Percentiles rank a stretch among this genome's conserved stretches.
These are phyloP conservation scores for Lasiommata megera DNA, from an alignment of 2,888 invertebrate genomes.

Conservation along the genomic window DNA sequence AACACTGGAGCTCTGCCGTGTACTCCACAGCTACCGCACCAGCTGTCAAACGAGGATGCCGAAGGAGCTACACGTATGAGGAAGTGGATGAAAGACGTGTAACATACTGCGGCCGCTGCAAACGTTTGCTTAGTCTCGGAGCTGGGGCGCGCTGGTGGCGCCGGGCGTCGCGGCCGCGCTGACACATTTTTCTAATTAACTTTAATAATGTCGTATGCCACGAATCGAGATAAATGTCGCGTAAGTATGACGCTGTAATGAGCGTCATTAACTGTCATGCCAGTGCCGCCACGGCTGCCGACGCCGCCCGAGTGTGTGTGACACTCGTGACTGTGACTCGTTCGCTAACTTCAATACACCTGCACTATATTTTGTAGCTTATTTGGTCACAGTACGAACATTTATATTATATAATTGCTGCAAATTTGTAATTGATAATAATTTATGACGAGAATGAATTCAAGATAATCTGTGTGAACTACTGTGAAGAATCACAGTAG, in stretches of 20 bases:
- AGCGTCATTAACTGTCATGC: not conserved
- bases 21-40: too few species aligned
- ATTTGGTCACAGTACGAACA: not conserved
- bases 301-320: too few species aligned
- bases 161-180: too few species aligned
- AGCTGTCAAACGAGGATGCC: too few species aligned
- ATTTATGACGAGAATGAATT: not conserved
- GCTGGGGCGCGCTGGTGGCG: too few species aligned
- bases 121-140: not conserved
- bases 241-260: not conserved
- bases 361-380: not conserved
- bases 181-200: conserved; percentile 4
- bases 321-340: too few species aligned
- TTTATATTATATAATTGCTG: not conserved
- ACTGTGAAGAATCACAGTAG: not conserved
- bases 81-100: not conserved
- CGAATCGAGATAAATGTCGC: not conserved
- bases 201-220: not conserved
- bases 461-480: not conserved
- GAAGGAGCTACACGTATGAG: not conserved
- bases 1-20: not conserved
- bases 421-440: not conserved
- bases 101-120: not conserved
- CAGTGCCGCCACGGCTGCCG: too few species aligned
- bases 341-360: too few species aligned